Base-by-base conservation (phyloP, 2,888 invertebrate species). In the Lycophotia porphyrea region DNA sequence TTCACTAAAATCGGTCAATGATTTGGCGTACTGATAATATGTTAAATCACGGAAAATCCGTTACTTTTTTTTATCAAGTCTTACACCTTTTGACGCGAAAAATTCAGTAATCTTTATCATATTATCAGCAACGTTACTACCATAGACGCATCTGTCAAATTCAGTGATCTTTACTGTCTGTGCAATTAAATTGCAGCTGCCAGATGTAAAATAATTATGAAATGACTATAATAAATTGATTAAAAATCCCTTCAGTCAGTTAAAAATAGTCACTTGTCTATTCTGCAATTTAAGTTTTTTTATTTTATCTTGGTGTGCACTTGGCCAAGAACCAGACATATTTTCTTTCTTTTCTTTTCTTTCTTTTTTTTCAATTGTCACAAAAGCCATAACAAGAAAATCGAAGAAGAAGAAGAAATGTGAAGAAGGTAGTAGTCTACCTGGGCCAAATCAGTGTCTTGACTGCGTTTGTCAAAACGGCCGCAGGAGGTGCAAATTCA, bases 381-480 rank as follows among this genome's bases (percentile, higher is more conserved):
- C 27, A 39, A 47, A 78, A 77, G 75, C 8, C 2, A 31, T 31
- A 5, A 36, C 31, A 39, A 39, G 1, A 21, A 66, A 31, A n/a
- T 65, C 42, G 7, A 27, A 24, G n/a, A 55, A 44, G 34, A 42
- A 44, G 36, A 21, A 44, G 34, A 42, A 31, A 24, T 75, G 74
- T 27, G 15, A 21, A 24, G 74, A 75, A 64, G 49, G 74, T 18
- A 36, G 18, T 9, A 18, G 5, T 13, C 49, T 64, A 24, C 49
- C 63, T 36, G 63, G 11, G 44, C 1, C 42, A 18, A 27, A 42
- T 18, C 27, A 44, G 5, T 75, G 74, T 55, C 15, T 27, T 0
- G 36, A 36, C 44, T 75, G 74, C 18, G 3, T 15, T 55, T 75
- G 74, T 24, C 24, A 27, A 52, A 44, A 76, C 13, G 77, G 65